Percentiles rank a stretch among this genome's conserved stretches.
These are phyloP conservation scores for Cyclopterus lumpus DNA, from an alignment of 2,797 vertebrate species.

Conservation along the genomic window DNA sequence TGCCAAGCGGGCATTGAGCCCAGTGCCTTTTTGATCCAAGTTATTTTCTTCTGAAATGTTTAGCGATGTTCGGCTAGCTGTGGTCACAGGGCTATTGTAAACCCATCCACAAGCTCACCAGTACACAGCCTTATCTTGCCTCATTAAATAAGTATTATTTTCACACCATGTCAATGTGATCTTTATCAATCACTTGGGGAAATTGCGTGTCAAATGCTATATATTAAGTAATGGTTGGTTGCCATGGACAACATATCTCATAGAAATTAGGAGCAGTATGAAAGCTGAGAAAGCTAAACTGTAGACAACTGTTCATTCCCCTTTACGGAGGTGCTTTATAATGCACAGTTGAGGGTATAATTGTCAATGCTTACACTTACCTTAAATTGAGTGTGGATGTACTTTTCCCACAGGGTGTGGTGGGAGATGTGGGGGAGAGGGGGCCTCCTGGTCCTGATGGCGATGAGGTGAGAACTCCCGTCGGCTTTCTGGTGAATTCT, in stretches of 20 bases:
- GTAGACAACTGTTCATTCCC: neutral
- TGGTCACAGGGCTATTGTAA: constrained; percentile 23
- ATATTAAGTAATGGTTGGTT: neutral
- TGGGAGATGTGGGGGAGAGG: constrained; percentile 90
- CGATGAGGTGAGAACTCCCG: constrained; percentile 86
- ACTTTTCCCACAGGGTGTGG: constrained; percentile 84
- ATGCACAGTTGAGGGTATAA: neutral
- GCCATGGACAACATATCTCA: neutral
- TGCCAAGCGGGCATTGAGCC: constrained; percentile 73
- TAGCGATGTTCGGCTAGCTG: constrained; percentile 36
- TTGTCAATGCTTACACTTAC: neutral
- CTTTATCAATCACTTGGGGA: neutral
- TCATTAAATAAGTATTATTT: constrained; percentile 37
- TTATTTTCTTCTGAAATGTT: constrained; percentile 15
- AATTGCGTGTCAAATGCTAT: neutral
- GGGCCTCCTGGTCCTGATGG: constrained; percentile 93
- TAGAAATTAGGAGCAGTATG: neutral
- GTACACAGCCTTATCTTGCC: constrained; percentile 13
- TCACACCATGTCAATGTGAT: constrained; percentile 8
- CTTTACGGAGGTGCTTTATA: neutral
- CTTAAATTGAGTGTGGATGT: constrained; percentile 25
- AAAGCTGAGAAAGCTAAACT: neutral
- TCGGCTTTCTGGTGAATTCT: neutral
- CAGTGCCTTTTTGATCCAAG: constrained; percentile 47
- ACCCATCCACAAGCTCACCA: constrained; percentile 18